These are phyloP conservation scores for Oopsacas minuta DNA, from an alignment of 37 sponge, comb jelly and placozoan genomes.

Conservation along the genomic window DNA sequence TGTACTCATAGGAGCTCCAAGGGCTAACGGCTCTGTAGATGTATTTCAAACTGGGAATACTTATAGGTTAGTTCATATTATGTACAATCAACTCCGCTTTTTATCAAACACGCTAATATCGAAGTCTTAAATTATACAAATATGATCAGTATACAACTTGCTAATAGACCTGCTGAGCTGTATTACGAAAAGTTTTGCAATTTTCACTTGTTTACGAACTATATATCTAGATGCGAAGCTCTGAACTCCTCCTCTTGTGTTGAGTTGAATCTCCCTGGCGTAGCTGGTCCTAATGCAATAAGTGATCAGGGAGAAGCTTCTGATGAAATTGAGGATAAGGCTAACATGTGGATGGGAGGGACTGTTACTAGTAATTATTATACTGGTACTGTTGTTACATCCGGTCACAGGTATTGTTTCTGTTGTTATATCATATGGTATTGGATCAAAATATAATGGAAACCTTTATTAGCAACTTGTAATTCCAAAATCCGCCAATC, in stretches of 20 bases:
- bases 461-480: no score
- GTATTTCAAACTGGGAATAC: background rate
- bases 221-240: background rate
- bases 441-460: no score
- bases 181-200: no score
- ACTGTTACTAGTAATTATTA: background rate
- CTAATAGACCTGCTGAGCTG: no score
- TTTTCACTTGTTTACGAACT: no score
- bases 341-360: constrained; percentile 2
- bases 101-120: no score
- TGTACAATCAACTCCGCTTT: no score
- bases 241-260: background rate
- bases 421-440: no score
- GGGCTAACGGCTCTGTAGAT: background rate
- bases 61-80: background rate
- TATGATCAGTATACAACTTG: no score
- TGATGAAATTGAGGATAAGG: background rate
- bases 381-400: background rate
- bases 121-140: no score
- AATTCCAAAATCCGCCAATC: no score
- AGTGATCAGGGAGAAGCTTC: background rate
- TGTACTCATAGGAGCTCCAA: background rate
- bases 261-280: background rate
- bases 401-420: background rate
- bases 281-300: background rate